phyloP scores from a whole-genome alignment of 2,888 invertebrate species.

The Frankliniella fusca region DNA sequence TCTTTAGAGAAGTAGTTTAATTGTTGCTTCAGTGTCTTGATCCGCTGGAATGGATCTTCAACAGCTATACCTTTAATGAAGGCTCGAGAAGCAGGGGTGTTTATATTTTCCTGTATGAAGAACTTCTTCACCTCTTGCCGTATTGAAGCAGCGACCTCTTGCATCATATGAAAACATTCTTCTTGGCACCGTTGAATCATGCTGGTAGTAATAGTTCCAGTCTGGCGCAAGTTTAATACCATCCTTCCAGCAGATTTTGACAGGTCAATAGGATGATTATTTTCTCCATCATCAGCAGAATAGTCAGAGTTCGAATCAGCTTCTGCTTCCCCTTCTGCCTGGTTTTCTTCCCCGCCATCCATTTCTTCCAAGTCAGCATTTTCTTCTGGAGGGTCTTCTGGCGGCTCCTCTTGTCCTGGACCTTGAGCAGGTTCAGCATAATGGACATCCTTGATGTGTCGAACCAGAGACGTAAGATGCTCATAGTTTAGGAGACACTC shows the following conservation, averaged over 20 bases:
- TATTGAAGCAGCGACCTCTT: neutral
- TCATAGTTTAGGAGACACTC: neutral
- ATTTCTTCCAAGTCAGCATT: neutral
- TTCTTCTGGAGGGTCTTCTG: neutral
- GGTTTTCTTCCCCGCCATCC: neutral
- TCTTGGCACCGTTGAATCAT: neutral
- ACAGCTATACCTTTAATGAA: neutral
- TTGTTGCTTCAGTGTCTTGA: neutral
- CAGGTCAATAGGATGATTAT: neutral
- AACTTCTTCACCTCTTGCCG: neutral
- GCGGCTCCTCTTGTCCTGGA: neutral
- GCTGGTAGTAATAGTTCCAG: neutral
- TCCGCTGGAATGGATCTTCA: neutral
- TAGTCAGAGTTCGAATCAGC: neutral
- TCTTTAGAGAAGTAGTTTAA: neutral
- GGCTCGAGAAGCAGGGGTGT: neutral
- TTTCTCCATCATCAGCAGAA: neutral
- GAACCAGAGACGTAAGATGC: neutral
- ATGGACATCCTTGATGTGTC: neutral
- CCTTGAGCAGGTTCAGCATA: neutral
- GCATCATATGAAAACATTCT: neutral
- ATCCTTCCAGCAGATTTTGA: neutral
- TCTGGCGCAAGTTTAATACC: neutral
- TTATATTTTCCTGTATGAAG: neutral
- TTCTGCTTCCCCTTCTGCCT: neutral